Percentiles rank a stretch among this genome's conserved stretches.
Evolutionary conservation across 2,888 invertebrate genomes (phyloP).

Genomic region (Hesperia comma): DNA sequence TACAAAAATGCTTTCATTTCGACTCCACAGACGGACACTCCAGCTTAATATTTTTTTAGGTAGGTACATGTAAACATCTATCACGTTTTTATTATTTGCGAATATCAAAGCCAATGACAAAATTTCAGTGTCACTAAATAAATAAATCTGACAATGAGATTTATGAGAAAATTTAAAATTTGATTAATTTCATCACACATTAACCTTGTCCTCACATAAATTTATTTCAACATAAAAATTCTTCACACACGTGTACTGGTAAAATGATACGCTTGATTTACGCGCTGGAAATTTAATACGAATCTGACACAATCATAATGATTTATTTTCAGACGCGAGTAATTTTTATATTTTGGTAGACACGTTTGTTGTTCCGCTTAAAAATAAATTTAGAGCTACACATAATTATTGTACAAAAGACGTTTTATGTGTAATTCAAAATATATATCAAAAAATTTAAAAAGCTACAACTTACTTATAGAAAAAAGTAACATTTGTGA

Average conservation of each 20-base stretch:
- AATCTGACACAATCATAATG: constrained; percentile 12
- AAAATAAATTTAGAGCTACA: neutral
- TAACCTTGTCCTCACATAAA: neutral
- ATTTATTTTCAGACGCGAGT: constrained; percentile 1
- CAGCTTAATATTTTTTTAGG: no score
- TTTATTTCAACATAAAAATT: constrained; percentile 4
- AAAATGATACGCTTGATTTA: constrained; percentile 24
- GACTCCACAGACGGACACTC: no score
- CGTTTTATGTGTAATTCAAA: no score
- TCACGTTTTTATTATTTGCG: no score
- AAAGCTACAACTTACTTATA: no score
- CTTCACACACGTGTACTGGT: neutral
- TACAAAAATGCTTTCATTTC: no score
- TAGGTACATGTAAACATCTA: no score
- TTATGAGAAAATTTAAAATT: neutral
- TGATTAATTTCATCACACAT: neutral
- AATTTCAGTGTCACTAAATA: no score
- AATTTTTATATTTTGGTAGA: constrained; percentile 10
- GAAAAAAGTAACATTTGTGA: no score
- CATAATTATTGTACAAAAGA: no score
- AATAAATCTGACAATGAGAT: neutral
- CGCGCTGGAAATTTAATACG: constrained; percentile 19
- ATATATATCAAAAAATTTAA: no score
- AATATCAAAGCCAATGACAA: no score
- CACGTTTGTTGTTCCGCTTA: neutral